Conservation (phyloP, 2,888 invertebrate genomes). For the Therioaphis trifolii region DNA sequence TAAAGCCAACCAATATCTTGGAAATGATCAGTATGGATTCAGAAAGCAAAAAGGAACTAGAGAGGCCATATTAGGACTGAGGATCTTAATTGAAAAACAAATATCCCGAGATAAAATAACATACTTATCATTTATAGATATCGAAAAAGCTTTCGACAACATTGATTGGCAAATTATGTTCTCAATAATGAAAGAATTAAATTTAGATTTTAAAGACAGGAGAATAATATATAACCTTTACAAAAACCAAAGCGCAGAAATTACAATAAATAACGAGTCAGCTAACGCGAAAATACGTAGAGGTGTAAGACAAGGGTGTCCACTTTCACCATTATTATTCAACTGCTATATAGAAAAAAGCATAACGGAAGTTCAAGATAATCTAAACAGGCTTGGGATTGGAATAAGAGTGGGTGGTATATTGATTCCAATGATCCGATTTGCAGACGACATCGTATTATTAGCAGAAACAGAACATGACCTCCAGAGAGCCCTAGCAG, state of each 20-base stretch:
- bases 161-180: too few species aligned
- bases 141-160: too few species aligned
- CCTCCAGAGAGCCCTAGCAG: background rate
- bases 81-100: conserved; percentile 10
- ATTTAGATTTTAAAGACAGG: too few species aligned
- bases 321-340: background rate
- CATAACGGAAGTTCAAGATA: background rate
- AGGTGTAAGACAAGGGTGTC: background rate
- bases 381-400: background rate
- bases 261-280: background rate
- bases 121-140: too few species aligned
- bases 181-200: too few species aligned
- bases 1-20: conserved; percentile 13
- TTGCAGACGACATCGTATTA: background rate
- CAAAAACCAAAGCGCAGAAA: too few species aligned
- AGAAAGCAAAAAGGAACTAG: conserved; percentile 11
- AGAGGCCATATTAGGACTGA: conserved; percentile 9
- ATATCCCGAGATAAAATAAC: conserved; percentile 20
- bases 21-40: conserved; percentile 12
- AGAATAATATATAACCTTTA: too few species aligned
- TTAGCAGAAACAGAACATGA: background rate
- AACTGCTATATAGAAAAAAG: background rate
- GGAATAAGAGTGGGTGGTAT: conserved; percentile 4
- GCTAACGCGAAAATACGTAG: background rate
- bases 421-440: conserved; percentile 17